Percentiles rank a stretch among this genome's conserved stretches.
Conservation (phyloP, 2,113 vertebrate genomes). For the Ctenodactylus gundi region DNA sequence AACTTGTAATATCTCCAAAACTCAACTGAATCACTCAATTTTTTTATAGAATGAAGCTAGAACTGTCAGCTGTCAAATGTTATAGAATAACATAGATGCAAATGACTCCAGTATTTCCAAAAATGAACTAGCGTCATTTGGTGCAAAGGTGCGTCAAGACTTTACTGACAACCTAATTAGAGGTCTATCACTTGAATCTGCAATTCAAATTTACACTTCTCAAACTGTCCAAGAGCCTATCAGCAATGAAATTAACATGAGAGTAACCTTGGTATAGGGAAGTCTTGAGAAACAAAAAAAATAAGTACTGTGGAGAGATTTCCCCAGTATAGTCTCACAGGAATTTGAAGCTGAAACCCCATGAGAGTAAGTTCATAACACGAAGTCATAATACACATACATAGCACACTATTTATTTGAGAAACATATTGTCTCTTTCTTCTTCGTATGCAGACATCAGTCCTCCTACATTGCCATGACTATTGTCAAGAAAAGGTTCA, state of each 20-base stretch:
- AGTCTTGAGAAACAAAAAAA: neutral
- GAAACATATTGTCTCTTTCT: neutral
- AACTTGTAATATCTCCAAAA: no score
- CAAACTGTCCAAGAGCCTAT: neutral
- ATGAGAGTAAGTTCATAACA: neutral
- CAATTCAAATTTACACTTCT: constrained; percentile 20
- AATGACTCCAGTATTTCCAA: no score
- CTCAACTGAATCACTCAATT: no score
- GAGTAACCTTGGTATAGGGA: neutral
- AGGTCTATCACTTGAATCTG: neutral
- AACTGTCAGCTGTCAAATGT: no score
- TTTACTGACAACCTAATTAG: no score
- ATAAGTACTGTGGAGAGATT: neutral
- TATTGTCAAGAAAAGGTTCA: neutral
- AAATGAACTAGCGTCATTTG: no score
- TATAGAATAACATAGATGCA: no score
- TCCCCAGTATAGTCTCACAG: neutral
- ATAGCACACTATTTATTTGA: neutral
- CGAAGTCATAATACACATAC: neutral
- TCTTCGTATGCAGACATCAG: neutral
- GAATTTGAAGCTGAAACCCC: neutral
- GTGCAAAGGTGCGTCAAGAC: no score
- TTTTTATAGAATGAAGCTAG: no score
- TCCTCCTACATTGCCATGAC: neutral
- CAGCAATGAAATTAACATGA: neutral